phyloP scores from a whole-genome alignment of 1,140 invertebrate genomes.

The Oncopodura yosiiana region DNA sequence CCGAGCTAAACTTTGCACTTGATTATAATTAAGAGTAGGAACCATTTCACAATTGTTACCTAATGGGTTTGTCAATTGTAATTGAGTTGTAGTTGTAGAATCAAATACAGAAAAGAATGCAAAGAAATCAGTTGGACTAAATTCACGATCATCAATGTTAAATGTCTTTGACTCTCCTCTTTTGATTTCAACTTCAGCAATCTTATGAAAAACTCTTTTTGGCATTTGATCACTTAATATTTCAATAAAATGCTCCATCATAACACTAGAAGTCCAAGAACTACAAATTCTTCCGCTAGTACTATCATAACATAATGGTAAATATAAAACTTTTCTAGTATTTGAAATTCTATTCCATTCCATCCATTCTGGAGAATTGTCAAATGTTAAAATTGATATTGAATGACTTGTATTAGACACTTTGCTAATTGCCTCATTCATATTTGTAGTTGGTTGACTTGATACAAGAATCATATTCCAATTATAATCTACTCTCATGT shows the following conservation, averaged over 20 bases:
- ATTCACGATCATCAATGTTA: too few relatives aligned
- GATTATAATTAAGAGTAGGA: too few relatives aligned
- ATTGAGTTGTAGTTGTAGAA: too few relatives aligned
- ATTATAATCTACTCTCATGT: too few relatives aligned
- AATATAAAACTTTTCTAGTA: conserved; percentile 8
- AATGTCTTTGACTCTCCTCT: too few relatives aligned
- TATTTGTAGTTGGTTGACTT: neutral
- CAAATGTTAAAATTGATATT: conserved; percentile 17
- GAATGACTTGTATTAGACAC: neutral
- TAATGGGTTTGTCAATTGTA: too few relatives aligned
- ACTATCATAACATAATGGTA: conserved; percentile 5
- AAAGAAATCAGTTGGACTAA: too few relatives aligned
- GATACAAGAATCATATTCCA: conserved; percentile 14
- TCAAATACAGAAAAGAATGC: too few relatives aligned
- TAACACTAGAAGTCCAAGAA: neutral
- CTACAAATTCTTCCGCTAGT: neutral
- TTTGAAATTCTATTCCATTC: conserved; percentile 17
- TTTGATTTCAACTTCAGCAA: neutral
- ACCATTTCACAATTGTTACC: too few relatives aligned
- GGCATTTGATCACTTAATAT: conserved; percentile 3
- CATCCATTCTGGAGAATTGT: conserved; percentile 15
- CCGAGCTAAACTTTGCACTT: too few relatives aligned
- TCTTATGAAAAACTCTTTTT: conserved; percentile 8
- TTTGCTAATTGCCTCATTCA: neutral
- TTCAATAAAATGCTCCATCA: conserved; percentile 18